A percentile compares a stretch with the other conserved stretches of the same genome.
These are phyloP conservation scores for Scelioninae gen. 1 DNA, from an alignment of 2,888 invertebrate species.

Conservation along the genomic window DNA sequence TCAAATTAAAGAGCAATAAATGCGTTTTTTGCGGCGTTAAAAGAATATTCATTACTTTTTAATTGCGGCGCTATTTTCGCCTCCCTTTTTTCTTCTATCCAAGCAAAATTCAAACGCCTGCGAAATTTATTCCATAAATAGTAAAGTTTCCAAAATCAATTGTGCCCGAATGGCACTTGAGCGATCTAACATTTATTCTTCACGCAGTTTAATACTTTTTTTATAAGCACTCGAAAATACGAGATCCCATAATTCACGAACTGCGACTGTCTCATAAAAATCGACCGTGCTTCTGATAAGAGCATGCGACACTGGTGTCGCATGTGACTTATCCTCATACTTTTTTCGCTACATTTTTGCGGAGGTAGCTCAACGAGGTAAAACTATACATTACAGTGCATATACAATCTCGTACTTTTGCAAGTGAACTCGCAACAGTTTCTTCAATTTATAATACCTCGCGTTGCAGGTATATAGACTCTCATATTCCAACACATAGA, in stretches of 20 bases:
- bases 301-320: slow-evolving; percentile 52
- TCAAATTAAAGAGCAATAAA: slow-evolving; percentile 7
- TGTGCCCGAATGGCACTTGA: slow-evolving; percentile 17
- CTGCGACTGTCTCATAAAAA: slow-evolving; percentile 57
- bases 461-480: neutral
- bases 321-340: slow-evolving; percentile 53
- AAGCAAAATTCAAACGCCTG: slow-evolving; percentile 16
- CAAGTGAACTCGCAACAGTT: slow-evolving; percentile 42
- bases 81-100: neutral
- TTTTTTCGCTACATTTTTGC: slow-evolving; percentile 44
- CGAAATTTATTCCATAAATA: slow-evolving; percentile 38
- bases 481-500: no score
- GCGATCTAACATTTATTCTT: slow-evolving; percentile 42
- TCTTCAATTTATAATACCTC: slow-evolving; percentile 38
- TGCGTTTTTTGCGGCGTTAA: slow-evolving; percentile 7
- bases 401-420: slow-evolving; percentile 53
- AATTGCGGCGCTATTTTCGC: slow-evolving; percentile 6
- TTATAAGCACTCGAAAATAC: slow-evolving; percentile 53
- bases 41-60: slow-evolving; percentile 19
- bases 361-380: slow-evolving; percentile 36
- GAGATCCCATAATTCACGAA: slow-evolving; percentile 47
- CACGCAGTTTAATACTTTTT: slow-evolving; percentile 49
- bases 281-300: slow-evolving; percentile 56
- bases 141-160: slow-evolving; percentile 42
- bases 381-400: slow-evolving; percentile 43